Evolutionary conservation across 64 coral and sea anemone species (phyloP), one percentile per base, ranked within the genome.

Genomic region (Exaiptasia diaphana): DNA sequence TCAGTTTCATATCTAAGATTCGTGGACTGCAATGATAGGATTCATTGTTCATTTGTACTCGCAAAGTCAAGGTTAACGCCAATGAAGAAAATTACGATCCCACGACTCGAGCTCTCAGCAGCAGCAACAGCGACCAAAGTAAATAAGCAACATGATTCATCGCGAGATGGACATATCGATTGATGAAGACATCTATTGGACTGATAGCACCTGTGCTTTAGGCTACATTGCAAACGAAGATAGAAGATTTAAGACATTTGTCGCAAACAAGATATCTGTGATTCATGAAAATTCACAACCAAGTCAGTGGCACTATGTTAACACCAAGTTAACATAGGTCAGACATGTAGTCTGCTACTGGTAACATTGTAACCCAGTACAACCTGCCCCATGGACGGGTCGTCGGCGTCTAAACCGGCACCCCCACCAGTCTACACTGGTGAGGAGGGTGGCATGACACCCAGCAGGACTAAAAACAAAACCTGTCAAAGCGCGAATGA

Each of bases 291-390:
- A 32, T 18, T 54, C 79, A 2, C 0, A 24, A 14, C 33, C 49
- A 15, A 17, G 40, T 0, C 80, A 83, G 26, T 83, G 64, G 80
- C 36, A 67, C 17, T 67, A 83, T 11, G 67, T 53, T 55, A 37
- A 67, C 5, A 55, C 48, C 0, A 73, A 72, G 4, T 23, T 73
- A 0, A 73, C n/a, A n/a, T n/a, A n/a, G n/a, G n/a, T n/a, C n/a
- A n/a, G n/a, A n/a, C n/a, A n/a, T n/a, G n/a, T n/a, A n/a, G n/a
- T n/a, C n/a, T n/a, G n/a, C n/a, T n/a, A n/a, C n/a, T n/a, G n/a
- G n/a, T n/a, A n/a, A n/a, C n/a, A n/a, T n/a, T n/a, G n/a, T n/a
- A n/a, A n/a, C n/a, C n/a, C n/a, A n/a, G n/a, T n/a, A n/a, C n/a
- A n/a, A n/a, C n/a, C n/a, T n/a, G n/a, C n/a, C n/a, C n/a, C n/a